Evolutionary conservation across 2,888 invertebrate genomes (phyloP).

Genomic region (Pseudococcus viburni): DNA sequence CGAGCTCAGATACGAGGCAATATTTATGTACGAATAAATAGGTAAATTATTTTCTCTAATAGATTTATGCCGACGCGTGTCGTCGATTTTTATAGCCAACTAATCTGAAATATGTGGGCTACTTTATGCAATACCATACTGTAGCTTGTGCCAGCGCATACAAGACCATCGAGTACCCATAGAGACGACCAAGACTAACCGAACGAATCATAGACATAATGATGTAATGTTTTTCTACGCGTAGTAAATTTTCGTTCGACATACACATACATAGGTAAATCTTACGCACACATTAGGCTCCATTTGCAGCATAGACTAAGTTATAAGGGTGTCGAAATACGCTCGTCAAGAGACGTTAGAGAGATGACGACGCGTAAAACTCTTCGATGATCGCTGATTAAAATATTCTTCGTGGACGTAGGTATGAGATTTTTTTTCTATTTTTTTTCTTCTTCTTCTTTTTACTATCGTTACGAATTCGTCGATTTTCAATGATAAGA

Average conservation of each 20-base stretch:
- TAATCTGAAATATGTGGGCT: slow-evolving; percentile 31
- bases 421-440: too few species aligned
- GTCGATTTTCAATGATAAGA: too few species aligned
- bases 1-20: neutral
- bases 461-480: too few species aligned
- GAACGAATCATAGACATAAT: neutral
- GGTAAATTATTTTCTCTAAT: slow-evolving; percentile 19
- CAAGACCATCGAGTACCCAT: too few species aligned
- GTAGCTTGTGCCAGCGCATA: neutral
- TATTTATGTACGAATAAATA: neutral
- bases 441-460: too few species aligned
- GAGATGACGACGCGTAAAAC: too few species aligned
- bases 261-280: neutral
- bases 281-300: too few species aligned
- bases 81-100: neutral
- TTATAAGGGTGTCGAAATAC: too few species aligned
- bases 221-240: neutral
- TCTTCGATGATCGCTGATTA: too few species aligned
- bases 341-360: too few species aligned
- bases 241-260: slow-evolving; percentile 26
- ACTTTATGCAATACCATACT: slow-evolving; percentile 5
- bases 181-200: neutral
- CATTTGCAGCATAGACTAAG: too few species aligned
- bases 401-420: too few species aligned
- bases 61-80: slow-evolving; percentile 21